phyloP scores from a whole-genome alignment of 2,797 vertebrate species.

The Danio aesculapii region DNA sequence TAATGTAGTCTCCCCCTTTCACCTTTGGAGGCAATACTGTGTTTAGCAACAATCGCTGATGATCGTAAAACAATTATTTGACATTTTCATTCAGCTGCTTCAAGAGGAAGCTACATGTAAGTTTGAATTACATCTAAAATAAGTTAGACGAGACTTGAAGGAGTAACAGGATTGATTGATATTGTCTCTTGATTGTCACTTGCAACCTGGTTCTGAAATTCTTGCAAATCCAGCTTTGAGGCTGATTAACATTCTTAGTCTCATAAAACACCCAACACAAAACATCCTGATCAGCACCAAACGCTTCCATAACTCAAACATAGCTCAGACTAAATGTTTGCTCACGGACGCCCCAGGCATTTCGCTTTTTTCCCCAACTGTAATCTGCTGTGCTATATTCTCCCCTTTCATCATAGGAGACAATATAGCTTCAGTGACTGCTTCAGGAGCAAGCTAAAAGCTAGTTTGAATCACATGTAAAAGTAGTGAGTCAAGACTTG shows the following conservation, averaged over 20 bases:
- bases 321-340: constrained; percentile 11
- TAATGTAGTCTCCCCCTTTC: too few relatives aligned
- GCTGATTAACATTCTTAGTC: constrained; percentile 35
- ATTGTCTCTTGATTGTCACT: background rate
- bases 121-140: too few relatives aligned
- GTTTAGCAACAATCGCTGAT: too few relatives aligned
- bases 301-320: constrained; percentile 44
- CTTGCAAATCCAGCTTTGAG: constrained; percentile 49
- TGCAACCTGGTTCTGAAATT: constrained; percentile 42
- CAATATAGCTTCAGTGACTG: background rate
- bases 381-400: background rate
- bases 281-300: constrained; percentile 53
- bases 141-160: too few relatives aligned
- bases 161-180: too few relatives aligned
- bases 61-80: constrained; percentile 24
- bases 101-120: background rate
- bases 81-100: constrained; percentile 7
- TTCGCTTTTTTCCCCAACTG: background rate
- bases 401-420: background rate
- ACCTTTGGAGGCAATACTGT: too few relatives aligned
- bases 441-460: background rate
- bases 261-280: constrained; percentile 22
- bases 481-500: background rate
- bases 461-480: background rate
- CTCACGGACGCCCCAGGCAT: constrained; percentile 11